phyloP scores from a whole-genome alignment of 2,888 invertebrate species.

The Orthosia gracilis region DNA sequence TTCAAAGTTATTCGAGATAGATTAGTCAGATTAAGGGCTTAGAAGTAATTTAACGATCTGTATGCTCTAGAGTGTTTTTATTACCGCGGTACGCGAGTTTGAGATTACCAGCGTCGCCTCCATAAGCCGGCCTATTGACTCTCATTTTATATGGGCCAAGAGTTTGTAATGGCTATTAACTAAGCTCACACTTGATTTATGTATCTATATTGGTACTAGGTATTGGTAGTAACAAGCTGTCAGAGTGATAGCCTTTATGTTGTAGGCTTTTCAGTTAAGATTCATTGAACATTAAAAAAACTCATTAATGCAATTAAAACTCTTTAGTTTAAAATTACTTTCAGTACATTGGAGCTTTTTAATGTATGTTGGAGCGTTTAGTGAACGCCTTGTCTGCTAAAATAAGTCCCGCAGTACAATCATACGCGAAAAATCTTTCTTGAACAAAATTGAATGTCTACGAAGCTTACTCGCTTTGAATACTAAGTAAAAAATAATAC shows the following conservation, averaged over 20 bases:
- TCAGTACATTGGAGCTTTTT: neutral
- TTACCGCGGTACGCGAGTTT: conserved; percentile 61
- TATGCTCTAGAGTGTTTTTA: conserved; percentile 67
- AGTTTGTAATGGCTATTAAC: conserved; percentile 66
- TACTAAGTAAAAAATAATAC: conserved; percentile 43
- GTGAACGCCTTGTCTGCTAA: neutral
- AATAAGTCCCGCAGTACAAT: neutral
- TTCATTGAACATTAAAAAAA: neutral
- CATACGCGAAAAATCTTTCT: conserved; percentile 6
- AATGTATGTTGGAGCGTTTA: too few relatives aligned
- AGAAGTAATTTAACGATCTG: conserved; percentile 66
- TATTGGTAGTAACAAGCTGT: conserved; percentile 8
- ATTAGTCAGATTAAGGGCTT: conserved; percentile 62
- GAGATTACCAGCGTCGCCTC: conserved; percentile 64
- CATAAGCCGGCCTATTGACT: conserved; percentile 66
- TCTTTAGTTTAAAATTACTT: neutral
- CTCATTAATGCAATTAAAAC: neutral
- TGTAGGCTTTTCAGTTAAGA: conserved; percentile 12
- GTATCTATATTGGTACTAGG: conserved; percentile 8
- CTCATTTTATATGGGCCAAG: conserved; percentile 64
- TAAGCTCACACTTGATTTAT: conserved; percentile 63
- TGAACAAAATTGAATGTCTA: conserved; percentile 5
- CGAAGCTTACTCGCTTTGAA: conserved; percentile 38
- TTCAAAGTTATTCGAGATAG: conserved; percentile 58
- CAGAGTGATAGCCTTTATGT: conserved; percentile 1